phyloP scores from a whole-genome alignment of 2,797 vertebrate genomes.

The Hypotaenidia okinawae region DNA sequence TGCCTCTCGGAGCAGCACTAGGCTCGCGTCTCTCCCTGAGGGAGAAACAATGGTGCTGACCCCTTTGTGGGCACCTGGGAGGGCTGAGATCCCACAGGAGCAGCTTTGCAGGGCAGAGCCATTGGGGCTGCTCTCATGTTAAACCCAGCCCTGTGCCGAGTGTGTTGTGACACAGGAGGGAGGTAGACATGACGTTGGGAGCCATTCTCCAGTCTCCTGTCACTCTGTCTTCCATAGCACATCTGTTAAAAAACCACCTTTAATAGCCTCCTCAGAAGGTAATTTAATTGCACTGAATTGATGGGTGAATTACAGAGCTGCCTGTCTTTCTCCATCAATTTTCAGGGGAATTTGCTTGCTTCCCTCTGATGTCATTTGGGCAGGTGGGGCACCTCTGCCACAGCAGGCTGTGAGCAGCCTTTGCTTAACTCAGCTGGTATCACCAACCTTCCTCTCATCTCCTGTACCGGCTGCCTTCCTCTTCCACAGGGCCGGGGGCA shows the following conservation, averaged over 20 bases:
- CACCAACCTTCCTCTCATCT: not conserved
- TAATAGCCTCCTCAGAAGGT: conserved; percentile 65
- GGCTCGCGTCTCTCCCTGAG: not conserved
- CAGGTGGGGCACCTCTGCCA: not conserved
- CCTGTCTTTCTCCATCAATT: conserved; percentile 41
- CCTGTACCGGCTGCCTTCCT: not conserved
- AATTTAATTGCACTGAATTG: conserved; percentile 66
- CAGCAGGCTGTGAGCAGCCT: not conserved
- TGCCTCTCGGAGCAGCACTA: not conserved
- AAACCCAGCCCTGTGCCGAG: not conserved
- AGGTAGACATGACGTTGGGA: conserved; percentile 8
- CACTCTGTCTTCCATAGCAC: conserved; percentile 28
- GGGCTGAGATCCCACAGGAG: not conserved
- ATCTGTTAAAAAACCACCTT: conserved; percentile 64
- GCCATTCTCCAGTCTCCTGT: conserved; percentile 41
- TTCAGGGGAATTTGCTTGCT: conserved; percentile 22
- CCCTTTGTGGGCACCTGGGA: not conserved
- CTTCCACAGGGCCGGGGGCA: not conserved
- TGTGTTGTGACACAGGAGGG: not conserved
- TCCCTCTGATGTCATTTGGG: not conserved
- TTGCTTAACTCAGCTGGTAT: not conserved
- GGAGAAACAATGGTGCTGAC: not conserved
- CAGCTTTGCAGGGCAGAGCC: not conserved
- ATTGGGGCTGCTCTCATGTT: not conserved
- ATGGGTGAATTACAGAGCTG: conserved; percentile 59